Base-by-base conservation (phyloP, 2,888 invertebrate genomes). In the Lithophane socia region DNA sequence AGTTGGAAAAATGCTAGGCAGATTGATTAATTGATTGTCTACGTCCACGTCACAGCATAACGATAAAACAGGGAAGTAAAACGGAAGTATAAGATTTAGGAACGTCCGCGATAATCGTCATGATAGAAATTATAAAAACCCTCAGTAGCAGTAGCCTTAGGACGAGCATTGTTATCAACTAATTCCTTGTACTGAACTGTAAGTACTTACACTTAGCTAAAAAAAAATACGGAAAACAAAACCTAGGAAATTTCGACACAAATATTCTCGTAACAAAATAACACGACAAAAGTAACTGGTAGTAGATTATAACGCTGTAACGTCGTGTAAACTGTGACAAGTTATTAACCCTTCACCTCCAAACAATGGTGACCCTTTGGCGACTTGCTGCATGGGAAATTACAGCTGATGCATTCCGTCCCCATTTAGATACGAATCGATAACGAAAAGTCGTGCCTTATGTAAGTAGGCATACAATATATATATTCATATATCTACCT, bases 251-350 rank as follows among this genome's bases (percentile, higher is more conserved):
- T 64, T 60, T 29, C 52, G 13, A 68, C 29, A 69, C 18, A 44
- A 71, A 70, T 13, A 78, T 60, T 37, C n/a, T 44, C 49, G 42
- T 42, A 58, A 60, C 21, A 65, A 67, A 69, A 66, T 44, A 61
- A 69, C 56, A 60, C 47, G 9, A 67, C n/a, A 66, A 70, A 74
- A 49, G 70, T 64, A 9, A 29, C 66, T 29, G 44, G 7, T 24
- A 29, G 63, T 52, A 71, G 68, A 72, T 81, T 68, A 72, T 74
- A 81, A 75, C 18, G 44, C 63, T 67, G 74, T 75, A 82, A 85
- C 71, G 21, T 0, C 86, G 75, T 85, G 82, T 85, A 81, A 77
- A 82, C 77, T 71, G 73, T 85, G 73, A 82, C 83, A 74, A 77
- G 83, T 56, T 74, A 54, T 75, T 86, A 83, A 86, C 78, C 83